Base-by-base conservation (phyloP, 2,113 vertebrate genomes). In the Pavo muticus region DNA sequence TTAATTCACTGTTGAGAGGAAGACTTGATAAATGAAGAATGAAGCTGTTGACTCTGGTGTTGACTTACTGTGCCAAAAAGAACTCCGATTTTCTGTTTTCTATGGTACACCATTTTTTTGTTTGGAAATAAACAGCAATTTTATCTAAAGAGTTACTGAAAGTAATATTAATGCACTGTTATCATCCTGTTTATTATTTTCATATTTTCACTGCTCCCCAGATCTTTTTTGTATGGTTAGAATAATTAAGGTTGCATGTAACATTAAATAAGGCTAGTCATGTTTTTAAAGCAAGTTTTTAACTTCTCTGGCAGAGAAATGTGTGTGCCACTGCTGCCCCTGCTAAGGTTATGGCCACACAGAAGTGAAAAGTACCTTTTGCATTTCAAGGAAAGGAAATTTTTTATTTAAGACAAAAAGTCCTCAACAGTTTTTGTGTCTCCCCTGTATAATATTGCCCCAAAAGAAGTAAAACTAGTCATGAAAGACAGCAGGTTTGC, bases 71-170 rank as follows among this genome's bases (percentile, higher is more conserved):
- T 98, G 96, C 97, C 97, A 98, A 87, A 95, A 96, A 94, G 81
- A 76, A 93, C 90, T 96, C 95, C 87, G 93, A 67, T 96, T 97
- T 97, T 97, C 92, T 97, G 67, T 96, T 96, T 96, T 95, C 97
- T 85, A 95, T 93, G 90, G 91, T 96, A 97, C 83, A 96, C 91
- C 97, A 94, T 89, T 96, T 96, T 96, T 97, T 96, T 97, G 97
- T 97, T 97, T 95, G 93, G 93, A 98, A 98, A 97, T 98, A 98
- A 98, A 98, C 95, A 98, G 97, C 98, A 97, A 98, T 98, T 97
- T 97, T 96, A 91, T 82, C 94, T 97, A 97, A 96, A 97, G 70
- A 56, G 27, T 85, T 88, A 74, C 78, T 73, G 97, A 87, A 97
- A 91, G 86, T 94, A 94, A 90, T 92, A 94, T 91, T 96, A 94